Base-by-base conservation (phyloP, 2,113 vertebrate species). In the Callipepla squamata region DNA sequence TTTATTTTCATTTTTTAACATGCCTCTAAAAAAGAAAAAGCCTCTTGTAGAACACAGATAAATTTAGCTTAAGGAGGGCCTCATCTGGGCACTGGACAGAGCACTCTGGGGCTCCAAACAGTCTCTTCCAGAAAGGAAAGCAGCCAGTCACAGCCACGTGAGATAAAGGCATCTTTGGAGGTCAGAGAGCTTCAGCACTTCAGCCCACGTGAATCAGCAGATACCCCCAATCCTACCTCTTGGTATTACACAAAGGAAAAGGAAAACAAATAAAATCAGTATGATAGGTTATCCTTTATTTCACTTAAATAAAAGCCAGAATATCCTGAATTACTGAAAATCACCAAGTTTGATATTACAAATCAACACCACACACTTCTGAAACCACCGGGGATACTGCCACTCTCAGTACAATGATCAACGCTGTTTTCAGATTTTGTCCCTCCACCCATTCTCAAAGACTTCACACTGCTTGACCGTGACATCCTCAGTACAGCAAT, bases 41-140 rank as follows among this genome's bases (percentile, higher is more conserved):
- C 42, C 38, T 44, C 25, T 6, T 3, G 25, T 12, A 28, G 3
- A 5, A 11, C n/a, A 10, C 8, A 10, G 38, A 44, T 38, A 62
- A 77, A 62, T 36, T 36, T 45, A 66, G 44, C 38, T 59, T 51
- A 25, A 17, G 44, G 16, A 58, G 15, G 42, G 42, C 19, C 75
- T 65, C 25, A 14, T 7, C 9, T 28, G 15, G 13, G 7, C 4
- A n/a, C 59, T 51, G 65, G 32, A 36, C 23, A 47, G 28, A 59
- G 28, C 9, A 18, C 13, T n/a, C 7, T 0, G n/a, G 40, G 45
- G 51, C 13, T 22, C 1, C 19, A 1, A 22, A 48, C 13, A 3
- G 8, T 14, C n/a, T 59, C 48, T 38, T 44, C 30, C 22, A 36
- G 28, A 65, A 55, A 68, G 26, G 40, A 72, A 66, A 25, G 25